Conservation (phyloP, 2,113 vertebrate species). For the Scalopus aquaticus region DNA sequence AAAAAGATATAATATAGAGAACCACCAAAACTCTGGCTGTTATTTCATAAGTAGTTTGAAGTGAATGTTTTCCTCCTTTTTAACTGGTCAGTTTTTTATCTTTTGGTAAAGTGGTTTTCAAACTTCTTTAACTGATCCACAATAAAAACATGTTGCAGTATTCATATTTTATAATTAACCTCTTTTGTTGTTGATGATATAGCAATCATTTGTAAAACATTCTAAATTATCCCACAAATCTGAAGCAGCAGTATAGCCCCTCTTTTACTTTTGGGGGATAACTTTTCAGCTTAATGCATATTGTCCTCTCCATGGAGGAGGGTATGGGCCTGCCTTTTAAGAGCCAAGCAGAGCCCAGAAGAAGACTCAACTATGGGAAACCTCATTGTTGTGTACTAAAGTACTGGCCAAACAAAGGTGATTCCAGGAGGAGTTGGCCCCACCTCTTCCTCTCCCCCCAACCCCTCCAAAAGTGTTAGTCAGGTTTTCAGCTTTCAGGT, state of each 20-base stretch:
- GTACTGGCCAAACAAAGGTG: conserved; percentile 18
- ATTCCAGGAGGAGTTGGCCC: conserved; percentile 64
- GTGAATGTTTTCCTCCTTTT: conserved; percentile 30
- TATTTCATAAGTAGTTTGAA: conserved; percentile 23
- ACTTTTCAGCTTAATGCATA: not conserved
- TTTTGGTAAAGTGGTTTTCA: conserved; percentile 17
- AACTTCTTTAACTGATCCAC: not conserved
- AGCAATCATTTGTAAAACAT: conserved; percentile 79
- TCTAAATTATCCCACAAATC: conserved; percentile 62
- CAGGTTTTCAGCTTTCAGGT: conserved; percentile 77
- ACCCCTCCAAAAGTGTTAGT: conserved; percentile 23
- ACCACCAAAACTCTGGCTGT: not conserved
- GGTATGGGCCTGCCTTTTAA: conserved; percentile 15
- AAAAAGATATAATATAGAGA: not conserved
- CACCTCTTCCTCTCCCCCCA: too few species aligned
- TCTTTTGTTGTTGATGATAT: conserved; percentile 60
- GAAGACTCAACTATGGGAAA: conserved; percentile 1
- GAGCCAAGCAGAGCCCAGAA: not conserved
- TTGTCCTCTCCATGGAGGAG: not conserved
- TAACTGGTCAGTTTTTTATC: not conserved
- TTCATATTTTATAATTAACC: conserved; percentile 81
- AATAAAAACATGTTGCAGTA: conserved; percentile 79
- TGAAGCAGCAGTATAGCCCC: conserved; percentile 59
- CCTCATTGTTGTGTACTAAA: not conserved
- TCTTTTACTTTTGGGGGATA: conserved; percentile 34